Evolutionary conservation across 2,797 vertebrate species (phyloP), one percentile per base, ranked within the genome.

Genomic region (Xenopus petersii): DNA sequence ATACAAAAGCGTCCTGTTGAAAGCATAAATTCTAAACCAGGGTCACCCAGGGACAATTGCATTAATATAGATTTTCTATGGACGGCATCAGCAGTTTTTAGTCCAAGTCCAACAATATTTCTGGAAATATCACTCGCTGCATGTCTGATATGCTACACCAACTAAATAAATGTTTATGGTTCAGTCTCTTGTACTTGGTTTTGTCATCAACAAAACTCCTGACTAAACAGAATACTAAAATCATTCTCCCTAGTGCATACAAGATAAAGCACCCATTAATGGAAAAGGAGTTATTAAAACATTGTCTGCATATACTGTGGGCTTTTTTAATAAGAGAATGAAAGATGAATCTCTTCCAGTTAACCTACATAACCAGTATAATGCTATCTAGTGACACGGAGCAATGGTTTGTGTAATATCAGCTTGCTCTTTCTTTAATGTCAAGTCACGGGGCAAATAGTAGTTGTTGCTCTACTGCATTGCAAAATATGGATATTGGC

Each of bases 121-220:
- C n/a, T 58, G 15, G 13, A 69, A 58, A 17, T 16, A 48, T 51
- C 55, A 68, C 3, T 59, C 17, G 26, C 54, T 69, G 54, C 21
- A 69, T 46, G 30, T 58, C 33, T 59, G 54, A 69, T 33, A 15
- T 46, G 51, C 26, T 69, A 69, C n/a, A 59, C 56, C 67, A 69
- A 58, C 54, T 36, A 69, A 69, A 69, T 69, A 58, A 58, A 69
- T 59, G 67, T 59, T 69, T 69, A 58, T 17, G 67, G n/a, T 59
- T 69, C 54, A 69, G 54, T 21, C 33, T 69, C 12, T 30, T 7
- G 30, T 67, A 24, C 30, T 67, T 55, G 24, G 48, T 69, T 58
- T 46, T 12, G 54, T 42, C 30, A 59, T 58, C 67, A 58, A 54
- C 33, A 33, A 69, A 69, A 36, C 12, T 69, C 55, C 67, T 69